These are phyloP conservation scores for Thinocorus orbignyianus DNA, from an alignment of 2,113 vertebrate genomes.

Conservation along the genomic window DNA sequence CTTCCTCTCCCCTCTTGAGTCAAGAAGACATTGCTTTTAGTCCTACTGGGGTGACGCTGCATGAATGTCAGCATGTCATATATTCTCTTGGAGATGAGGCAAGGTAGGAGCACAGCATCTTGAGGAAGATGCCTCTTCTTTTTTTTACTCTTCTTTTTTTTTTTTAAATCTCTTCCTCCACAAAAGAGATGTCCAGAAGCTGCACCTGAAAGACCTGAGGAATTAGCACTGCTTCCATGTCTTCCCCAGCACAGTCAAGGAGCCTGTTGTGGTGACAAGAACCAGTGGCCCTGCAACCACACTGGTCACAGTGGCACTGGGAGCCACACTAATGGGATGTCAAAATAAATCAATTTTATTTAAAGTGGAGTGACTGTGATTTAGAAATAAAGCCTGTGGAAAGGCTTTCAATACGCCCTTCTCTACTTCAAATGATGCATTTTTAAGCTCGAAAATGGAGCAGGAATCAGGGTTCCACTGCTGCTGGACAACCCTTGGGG, in stretches of 20 bases:
- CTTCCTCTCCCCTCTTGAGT: background rate
- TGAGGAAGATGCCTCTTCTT: background rate
- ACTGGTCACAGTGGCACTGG: background rate
- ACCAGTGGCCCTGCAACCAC: background rate
- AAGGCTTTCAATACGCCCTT: background rate
- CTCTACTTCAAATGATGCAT: background rate
- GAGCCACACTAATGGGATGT: fast-evolving
- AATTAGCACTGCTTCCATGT: background rate
- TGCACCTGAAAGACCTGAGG: background rate
- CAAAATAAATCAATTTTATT: background rate
- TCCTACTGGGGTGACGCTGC: background rate
- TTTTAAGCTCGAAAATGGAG: background rate
- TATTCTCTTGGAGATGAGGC: background rate
- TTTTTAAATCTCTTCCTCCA: background rate
- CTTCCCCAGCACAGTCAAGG: background rate
- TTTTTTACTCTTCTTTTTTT: no score
- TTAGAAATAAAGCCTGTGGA: background rate
- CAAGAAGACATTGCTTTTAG: background rate
- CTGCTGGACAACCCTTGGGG: background rate
- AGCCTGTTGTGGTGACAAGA: background rate
- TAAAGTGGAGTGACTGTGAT: background rate
- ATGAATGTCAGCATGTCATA: background rate
- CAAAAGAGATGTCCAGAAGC: background rate
- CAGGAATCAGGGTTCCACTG: background rate
- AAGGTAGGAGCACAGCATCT: background rate